Conservation (phyloP, 1,140 invertebrate species). For the Drosophila sp. region DNA sequence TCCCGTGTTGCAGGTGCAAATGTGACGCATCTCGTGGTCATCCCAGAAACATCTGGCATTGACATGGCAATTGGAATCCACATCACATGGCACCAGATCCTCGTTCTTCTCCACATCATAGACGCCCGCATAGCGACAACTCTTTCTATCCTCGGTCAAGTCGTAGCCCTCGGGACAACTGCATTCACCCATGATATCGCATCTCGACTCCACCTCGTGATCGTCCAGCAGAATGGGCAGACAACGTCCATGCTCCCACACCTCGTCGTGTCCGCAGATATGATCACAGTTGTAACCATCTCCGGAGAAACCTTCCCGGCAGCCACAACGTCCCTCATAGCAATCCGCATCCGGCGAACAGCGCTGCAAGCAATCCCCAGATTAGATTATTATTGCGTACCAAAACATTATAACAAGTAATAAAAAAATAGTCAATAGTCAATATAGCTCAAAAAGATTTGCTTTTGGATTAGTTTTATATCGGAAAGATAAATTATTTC, state of each 20-base stretch:
- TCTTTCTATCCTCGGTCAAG: conserved; percentile 47
- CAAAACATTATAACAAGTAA: no score
- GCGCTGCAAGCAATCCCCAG: conserved; percentile 36
- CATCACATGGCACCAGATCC: conserved; percentile 88
- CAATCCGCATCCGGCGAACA: conserved; percentile 86
- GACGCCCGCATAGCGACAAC: conserved; percentile 48
- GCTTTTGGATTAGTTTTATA: no score
- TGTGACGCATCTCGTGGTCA: conserved; percentile 86
- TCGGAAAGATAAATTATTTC: no score
- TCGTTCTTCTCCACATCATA: conserved; percentile 56
- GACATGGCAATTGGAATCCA: conserved; percentile 90
- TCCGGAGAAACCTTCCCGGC: conserved; percentile 90
- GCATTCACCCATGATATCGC: conserved; percentile 66
- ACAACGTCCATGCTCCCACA: conserved; percentile 74
- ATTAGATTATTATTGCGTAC: no score
- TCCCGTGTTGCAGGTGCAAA: conserved; percentile 92
- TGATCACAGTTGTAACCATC: conserved; percentile 89
- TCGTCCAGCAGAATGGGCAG: conserved; percentile 60
- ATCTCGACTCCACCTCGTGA: conserved; percentile 59
- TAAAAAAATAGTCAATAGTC: no score
- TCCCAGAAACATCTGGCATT: conserved; percentile 91
- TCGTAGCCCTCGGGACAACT: conserved; percentile 74
- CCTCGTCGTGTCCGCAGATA: conserved; percentile 83
- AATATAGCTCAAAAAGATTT: no score
- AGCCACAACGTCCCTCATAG: conserved; percentile 86